A percentile compares a stretch with the other conserved stretches of the same genome.
Evolutionary conservation across 2,888 invertebrate genomes (phyloP).

Genomic region (Acheta domesticus): DNA sequence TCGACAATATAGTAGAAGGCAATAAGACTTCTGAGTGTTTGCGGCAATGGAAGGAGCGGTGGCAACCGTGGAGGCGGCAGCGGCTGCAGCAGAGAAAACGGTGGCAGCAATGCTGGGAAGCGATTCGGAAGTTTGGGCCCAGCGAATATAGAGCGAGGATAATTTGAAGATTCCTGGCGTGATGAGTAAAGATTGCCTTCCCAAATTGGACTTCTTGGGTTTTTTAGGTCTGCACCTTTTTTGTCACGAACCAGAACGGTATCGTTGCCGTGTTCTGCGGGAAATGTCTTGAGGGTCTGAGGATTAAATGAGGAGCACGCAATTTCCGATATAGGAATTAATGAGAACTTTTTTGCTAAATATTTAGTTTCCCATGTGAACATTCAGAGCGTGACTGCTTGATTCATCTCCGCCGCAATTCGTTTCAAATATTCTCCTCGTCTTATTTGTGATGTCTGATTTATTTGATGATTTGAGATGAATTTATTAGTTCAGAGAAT

Average conservation of each 20-base stretch:
- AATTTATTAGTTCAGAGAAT: too few species aligned
- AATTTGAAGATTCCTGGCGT: not conserved
- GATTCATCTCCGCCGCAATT: too few species aligned
- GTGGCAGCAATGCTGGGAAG: not conserved
- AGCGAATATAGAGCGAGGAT: constrained; percentile 18
- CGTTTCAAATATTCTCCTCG: too few species aligned
- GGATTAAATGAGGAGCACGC: not conserved
- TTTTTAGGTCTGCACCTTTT: not conserved
- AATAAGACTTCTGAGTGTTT: too few species aligned
- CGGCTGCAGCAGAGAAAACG: not conserved
- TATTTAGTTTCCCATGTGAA: too few species aligned
- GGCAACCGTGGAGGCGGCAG: not conserved
- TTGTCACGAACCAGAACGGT: not conserved
- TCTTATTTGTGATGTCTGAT: too few species aligned
- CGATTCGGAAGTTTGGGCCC: constrained; percentile 18
- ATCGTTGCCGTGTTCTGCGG: not conserved
- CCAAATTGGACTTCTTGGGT: not conserved
- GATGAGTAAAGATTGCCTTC: constrained; percentile 3
- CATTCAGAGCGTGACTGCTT: too few species aligned
- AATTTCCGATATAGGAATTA: too few species aligned
- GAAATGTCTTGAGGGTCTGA: not conserved
- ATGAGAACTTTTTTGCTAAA: too few species aligned
- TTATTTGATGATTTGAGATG: too few species aligned
- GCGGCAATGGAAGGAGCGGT: too few species aligned
- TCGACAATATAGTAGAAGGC: too few species aligned